Evolutionary conservation across 2,113 vertebrate genomes (phyloP).

Genomic region (Tragelaphus buxtoni): DNA sequence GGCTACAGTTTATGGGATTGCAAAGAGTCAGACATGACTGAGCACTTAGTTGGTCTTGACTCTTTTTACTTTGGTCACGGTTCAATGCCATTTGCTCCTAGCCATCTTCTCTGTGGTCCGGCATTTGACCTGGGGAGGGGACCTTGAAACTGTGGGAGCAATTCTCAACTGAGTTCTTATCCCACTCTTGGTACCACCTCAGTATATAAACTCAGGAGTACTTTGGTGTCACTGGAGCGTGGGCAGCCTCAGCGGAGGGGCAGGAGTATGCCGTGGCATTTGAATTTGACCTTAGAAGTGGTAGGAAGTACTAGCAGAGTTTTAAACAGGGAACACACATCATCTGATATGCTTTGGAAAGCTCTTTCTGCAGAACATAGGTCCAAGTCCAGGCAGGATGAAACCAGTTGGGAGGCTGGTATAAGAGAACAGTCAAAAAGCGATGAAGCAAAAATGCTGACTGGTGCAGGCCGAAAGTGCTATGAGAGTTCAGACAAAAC

Average conservation of each 20-base stretch:
- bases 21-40: background rate
- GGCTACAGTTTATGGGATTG: background rate
- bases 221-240: background rate
- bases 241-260: background rate
- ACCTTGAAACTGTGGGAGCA: background rate
- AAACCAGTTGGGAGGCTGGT: background rate
- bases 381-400: background rate
- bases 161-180: background rate
- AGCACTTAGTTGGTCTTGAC: background rate
- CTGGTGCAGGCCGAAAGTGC: background rate
- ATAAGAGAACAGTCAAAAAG: background rate
- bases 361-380: background rate
- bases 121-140: background rate
- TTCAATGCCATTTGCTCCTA: background rate
- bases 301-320: background rate
- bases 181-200: background rate
- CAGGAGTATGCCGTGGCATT: rapidly evolving
- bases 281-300: background rate
- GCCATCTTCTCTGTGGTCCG: background rate
- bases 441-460: background rate
- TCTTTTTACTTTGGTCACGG: background rate
- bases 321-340: background rate
- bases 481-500: background rate
- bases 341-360: background rate
- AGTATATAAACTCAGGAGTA: background rate